These are phyloP conservation scores for Rhopilema esculentum DNA, from an alignment of 30 jellyfish, hydroid and myxozoan species.

Conservation along the genomic window DNA sequence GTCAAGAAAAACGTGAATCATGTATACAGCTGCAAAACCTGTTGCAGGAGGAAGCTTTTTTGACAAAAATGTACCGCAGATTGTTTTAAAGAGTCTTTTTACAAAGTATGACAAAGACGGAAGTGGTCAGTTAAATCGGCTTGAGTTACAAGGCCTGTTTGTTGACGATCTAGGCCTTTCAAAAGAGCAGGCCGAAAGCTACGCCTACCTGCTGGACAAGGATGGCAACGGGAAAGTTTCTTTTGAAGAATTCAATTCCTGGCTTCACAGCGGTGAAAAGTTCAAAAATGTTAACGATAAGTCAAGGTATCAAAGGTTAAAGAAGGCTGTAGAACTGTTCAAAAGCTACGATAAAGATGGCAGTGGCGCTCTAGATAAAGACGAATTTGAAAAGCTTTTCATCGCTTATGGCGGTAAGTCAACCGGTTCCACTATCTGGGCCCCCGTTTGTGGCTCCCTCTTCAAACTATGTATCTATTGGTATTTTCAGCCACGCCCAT, in stretches of 20 bases:
- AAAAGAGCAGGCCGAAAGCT: slow-evolving; percentile 86
- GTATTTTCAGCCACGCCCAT: too few relatives aligned
- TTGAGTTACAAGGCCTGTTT: slow-evolving; percentile 75
- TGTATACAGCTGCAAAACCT: neutral
- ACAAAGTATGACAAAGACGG: slow-evolving; percentile 91
- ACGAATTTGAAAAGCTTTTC: slow-evolving; percentile 77
- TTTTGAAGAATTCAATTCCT: slow-evolving; percentile 82
- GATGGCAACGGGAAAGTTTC: slow-evolving; percentile 89
- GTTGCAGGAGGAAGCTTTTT: slow-evolving; percentile 75
- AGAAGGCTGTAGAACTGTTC: slow-evolving; percentile 92
- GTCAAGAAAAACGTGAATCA: neutral
- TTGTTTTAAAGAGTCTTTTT: slow-evolving; percentile 86
- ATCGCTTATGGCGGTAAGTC: slow-evolving; percentile 77
- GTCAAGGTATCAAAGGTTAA: slow-evolving; percentile 76
- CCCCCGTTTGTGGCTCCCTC: neutral
- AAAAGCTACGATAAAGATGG: slow-evolving; percentile 83
- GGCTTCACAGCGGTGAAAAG: slow-evolving; percentile 95
- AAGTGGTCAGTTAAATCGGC: slow-evolving; percentile 68
- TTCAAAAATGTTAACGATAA: slow-evolving; percentile 82
- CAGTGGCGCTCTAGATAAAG: slow-evolving; percentile 88
- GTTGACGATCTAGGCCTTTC: slow-evolving; percentile 89
- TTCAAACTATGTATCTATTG: too few relatives aligned
- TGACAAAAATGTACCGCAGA: slow-evolving; percentile 77
- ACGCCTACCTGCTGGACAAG: slow-evolving; percentile 86
- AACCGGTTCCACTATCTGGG: neutral